Evolutionary conservation across 2,113 vertebrate species (phyloP).

Genomic region (Zosterops lateralis): DNA sequence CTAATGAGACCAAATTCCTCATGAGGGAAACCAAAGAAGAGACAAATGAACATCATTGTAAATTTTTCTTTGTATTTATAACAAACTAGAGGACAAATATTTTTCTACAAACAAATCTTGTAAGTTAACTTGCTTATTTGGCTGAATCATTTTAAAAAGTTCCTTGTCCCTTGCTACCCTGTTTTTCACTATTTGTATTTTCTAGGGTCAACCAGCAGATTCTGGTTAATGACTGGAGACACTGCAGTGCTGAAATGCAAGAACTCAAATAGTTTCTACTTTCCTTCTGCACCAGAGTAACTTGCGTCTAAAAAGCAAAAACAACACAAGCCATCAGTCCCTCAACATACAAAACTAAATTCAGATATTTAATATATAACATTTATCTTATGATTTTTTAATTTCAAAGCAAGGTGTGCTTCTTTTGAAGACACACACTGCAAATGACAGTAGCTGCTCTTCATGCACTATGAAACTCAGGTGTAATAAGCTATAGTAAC

Average conservation of each 20-base stretch:
- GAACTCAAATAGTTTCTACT: background rate
- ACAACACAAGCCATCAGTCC: background rate
- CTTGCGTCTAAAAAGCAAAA: background rate
- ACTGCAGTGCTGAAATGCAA: background rate
- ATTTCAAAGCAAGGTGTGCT: background rate
- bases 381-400: fast-evolving
- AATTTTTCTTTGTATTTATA: background rate
- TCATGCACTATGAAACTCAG: background rate
- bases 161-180: background rate
- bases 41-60: fast-evolving
- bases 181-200: background rate
- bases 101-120: background rate
- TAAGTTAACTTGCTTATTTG: background rate
- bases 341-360: background rate
- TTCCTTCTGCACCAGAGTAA: background rate
- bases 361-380: background rate
- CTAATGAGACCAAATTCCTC: background rate
- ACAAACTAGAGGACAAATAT: background rate
- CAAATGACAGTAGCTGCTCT: background rate
- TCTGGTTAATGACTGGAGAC: background rate
- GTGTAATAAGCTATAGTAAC: background rate
- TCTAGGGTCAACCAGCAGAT: background rate
- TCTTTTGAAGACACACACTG: background rate
- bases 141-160: fast-evolving
- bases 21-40: background rate